Percentiles rank a stretch among this genome's conserved stretches.
Conservation (phyloP, 2,888 invertebrate genomes). For the Ecdyonurus torrentis region DNA sequence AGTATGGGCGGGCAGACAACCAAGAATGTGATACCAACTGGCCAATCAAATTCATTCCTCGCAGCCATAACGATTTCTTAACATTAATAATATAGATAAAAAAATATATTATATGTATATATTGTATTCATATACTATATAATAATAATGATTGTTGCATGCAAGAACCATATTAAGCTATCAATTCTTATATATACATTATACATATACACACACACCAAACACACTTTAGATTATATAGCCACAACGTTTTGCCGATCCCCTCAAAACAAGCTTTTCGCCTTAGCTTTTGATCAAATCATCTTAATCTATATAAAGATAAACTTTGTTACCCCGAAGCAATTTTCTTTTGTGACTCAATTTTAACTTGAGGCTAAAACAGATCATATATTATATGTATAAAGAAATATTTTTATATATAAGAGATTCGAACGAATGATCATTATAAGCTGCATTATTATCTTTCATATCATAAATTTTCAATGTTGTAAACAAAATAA, state of each 20-base stretch:
- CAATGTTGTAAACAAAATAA: background rate
- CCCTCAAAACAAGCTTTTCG: background rate
- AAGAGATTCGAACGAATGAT: background rate
- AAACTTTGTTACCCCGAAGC: background rate
- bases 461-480: background rate
- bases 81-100: background rate
- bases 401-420: background rate
- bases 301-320: background rate
- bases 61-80: constrained; percentile 1
- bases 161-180: background rate
- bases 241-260: background rate
- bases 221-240: background rate
- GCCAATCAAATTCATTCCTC: background rate
- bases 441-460: background rate
- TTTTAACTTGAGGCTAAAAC: background rate
- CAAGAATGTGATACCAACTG: background rate
- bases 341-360: background rate
- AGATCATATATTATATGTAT: too few species aligned
- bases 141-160: background rate
- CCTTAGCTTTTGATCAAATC: background rate
- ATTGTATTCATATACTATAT: background rate
- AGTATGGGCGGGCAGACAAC: background rate
- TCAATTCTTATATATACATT: background rate
- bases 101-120: too few species aligned
- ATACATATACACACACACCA: too few species aligned